phyloP scores from a whole-genome alignment of 2,113 vertebrate species.

The Scolopax mira region DNA sequence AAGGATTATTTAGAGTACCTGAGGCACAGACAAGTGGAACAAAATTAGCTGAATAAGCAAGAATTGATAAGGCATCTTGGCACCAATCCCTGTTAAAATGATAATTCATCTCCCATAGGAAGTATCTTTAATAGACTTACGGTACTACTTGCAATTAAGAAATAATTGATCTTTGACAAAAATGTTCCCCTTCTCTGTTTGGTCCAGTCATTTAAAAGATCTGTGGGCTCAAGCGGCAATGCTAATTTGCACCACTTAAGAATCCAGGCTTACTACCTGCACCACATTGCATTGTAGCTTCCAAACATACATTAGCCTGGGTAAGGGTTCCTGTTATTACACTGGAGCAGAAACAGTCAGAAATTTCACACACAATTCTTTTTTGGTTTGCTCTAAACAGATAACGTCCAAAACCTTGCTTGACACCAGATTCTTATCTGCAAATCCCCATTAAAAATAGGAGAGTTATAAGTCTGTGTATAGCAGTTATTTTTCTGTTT shows the following conservation, averaged over 20 bases:
- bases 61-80: background rate
- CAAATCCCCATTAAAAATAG: background rate
- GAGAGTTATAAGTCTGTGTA: background rate
- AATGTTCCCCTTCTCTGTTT: background rate
- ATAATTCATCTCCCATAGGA: background rate
- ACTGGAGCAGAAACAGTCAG: background rate
- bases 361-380: background rate
- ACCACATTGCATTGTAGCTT: rapidly evolving
- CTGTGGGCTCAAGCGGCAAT: background rate
- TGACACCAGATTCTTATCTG: background rate
- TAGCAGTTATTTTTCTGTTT: background rate
- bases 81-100: background rate
- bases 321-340: background rate
- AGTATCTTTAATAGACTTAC: background rate
- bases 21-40: background rate
- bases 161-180: conserved; percentile 3
- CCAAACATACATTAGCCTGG: background rate
- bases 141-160: background rate
- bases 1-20: background rate
- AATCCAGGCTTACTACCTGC: background rate
- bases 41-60: background rate
- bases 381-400: background rate
- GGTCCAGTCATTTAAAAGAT: background rate
- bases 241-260: background rate
- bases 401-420: rapidly evolving